Evolutionary conservation across 1,140 invertebrate species (phyloP), one percentile per base, ranked within the genome.

Genomic region (Triops cancriformis): DNA sequence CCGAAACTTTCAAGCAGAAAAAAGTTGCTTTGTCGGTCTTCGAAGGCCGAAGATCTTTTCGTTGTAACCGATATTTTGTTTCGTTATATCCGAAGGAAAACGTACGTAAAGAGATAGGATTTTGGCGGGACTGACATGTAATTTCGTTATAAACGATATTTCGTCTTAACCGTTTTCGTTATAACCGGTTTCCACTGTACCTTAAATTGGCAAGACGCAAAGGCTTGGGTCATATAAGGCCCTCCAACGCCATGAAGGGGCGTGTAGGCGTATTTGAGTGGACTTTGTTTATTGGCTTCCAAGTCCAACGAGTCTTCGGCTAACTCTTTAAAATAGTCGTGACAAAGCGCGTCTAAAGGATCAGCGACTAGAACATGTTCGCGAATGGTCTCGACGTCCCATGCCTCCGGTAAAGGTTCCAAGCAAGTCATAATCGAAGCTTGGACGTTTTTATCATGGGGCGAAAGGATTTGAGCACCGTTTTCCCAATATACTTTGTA

Each of bases 401-500:
- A 95, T 0, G 92, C 92, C 1, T 85, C 84, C 26, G 85, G 81
- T 81, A 86, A 85, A 3, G 94, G 94, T 82, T 90, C 85, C 27
- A 97, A 87, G 85, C 94, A 93, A 31, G 91, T 85, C 73, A 91
- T 81, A 81, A 99, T 99, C 72, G 81, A 18, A 43, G 90, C 85
- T 81, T 97, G 90, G 79, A 99, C 98, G 73, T 89, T 89, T 83
- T 91, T 91, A 85, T 99, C 98, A 81, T 94, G 91, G 0, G 98
- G 98, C 1, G 92, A 85, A 76, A 97, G 93, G 73, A 99, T 98
- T 85, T 92, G 97, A n/a, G 93, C 91, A 1, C 96, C 95, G 85
- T 98, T 98, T 26, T 86, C 86, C 92, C 96, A 97, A 84, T 98
- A 99, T 5, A 98, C 95, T 88, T 99, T 99, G 83, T 99, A 99